A percentile compares a stretch with the other conserved stretches of the same genome.
These are phyloP conservation scores for Tribolium freemani DNA, from an alignment of 2,888 invertebrate genomes.

Conservation along the genomic window DNA sequence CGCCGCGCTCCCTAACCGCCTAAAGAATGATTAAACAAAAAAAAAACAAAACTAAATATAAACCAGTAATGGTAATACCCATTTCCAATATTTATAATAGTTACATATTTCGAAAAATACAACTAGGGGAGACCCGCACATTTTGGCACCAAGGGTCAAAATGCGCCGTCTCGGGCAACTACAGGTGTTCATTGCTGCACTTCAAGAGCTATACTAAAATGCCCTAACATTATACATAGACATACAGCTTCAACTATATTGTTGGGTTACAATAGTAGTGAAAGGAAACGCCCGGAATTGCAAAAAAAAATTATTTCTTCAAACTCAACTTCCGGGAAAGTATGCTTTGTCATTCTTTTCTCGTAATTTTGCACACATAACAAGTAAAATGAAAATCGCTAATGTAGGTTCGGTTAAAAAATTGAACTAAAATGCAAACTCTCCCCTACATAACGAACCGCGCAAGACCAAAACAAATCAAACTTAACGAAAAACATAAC, in stretches of 20 bases:
- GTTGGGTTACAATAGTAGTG: slow-evolving; percentile 39
- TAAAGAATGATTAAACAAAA: slow-evolving; percentile 20
- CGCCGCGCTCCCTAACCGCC: slow-evolving; percentile 35
- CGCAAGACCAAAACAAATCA: slow-evolving; percentile 4
- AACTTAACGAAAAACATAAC: not conserved
- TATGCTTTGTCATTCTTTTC: no score
- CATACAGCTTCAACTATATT: slow-evolving; percentile 42
- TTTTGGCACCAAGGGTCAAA: slow-evolving; percentile 40
- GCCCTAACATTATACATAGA: slow-evolving; percentile 51
- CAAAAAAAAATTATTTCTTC: no score
- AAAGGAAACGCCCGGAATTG: slow-evolving; percentile 32
- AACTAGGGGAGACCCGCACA: slow-evolving; percentile 48
- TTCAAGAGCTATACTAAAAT: slow-evolving; percentile 56
- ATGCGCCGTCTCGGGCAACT: slow-evolving; percentile 47
- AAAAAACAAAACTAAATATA: slow-evolving; percentile 42
- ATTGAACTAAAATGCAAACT: slow-evolving; percentile 37
- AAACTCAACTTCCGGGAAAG: no score
- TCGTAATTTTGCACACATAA: slow-evolving; percentile 21
- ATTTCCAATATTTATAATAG: slow-evolving; percentile 54
- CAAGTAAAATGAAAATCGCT: slow-evolving; percentile 34
- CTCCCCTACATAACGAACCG: slow-evolving; percentile 43
- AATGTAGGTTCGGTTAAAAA: slow-evolving; percentile 39
- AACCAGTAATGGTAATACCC: slow-evolving; percentile 53
- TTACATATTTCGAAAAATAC: slow-evolving; percentile 54
- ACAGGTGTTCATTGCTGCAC: slow-evolving; percentile 55